These are phyloP conservation scores for Callimorpha dominula DNA, from an alignment of 2,888 invertebrate genomes.

Conservation along the genomic window DNA sequence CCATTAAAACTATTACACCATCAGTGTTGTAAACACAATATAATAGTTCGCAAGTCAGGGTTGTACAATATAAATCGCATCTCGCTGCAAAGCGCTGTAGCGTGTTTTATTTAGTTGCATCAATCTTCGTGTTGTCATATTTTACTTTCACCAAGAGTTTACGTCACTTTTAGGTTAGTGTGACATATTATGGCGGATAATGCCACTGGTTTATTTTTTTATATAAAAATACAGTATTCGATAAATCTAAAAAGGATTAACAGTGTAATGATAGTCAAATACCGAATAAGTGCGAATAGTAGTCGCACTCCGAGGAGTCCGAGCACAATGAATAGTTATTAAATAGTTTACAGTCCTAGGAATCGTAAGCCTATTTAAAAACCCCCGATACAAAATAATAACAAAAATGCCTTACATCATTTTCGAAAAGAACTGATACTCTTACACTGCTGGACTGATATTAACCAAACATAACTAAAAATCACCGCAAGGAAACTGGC, in stretches of 20 bases:
- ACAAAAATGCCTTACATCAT: too few relatives aligned
- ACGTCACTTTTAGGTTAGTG: constrained; percentile 45
- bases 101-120: constrained; percentile 36
- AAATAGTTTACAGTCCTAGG: too few relatives aligned
- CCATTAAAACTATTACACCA: neutral
- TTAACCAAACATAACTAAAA: too few relatives aligned
- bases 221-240: neutral
- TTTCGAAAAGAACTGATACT: too few relatives aligned
- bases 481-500: too few relatives aligned
- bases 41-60: neutral
- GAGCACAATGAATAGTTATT: too few relatives aligned
- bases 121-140: constrained; percentile 41
- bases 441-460: too few relatives aligned
- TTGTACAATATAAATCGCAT: constrained; percentile 2
- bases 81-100: constrained; percentile 7
- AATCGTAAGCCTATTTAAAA: too few relatives aligned
- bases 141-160: constrained; percentile 55
- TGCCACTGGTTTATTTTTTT: neutral
- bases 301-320: too few relatives aligned
- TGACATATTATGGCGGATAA: constrained; percentile 20
- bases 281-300: too few relatives aligned
- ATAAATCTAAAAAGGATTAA: neutral
- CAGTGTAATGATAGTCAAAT: too few relatives aligned
- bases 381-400: too few relatives aligned
- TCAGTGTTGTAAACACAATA: neutral